These are phyloP conservation scores for Nannobrachium achirus DNA, from an alignment of 2,113 vertebrate species.

Conservation along the genomic window DNA sequence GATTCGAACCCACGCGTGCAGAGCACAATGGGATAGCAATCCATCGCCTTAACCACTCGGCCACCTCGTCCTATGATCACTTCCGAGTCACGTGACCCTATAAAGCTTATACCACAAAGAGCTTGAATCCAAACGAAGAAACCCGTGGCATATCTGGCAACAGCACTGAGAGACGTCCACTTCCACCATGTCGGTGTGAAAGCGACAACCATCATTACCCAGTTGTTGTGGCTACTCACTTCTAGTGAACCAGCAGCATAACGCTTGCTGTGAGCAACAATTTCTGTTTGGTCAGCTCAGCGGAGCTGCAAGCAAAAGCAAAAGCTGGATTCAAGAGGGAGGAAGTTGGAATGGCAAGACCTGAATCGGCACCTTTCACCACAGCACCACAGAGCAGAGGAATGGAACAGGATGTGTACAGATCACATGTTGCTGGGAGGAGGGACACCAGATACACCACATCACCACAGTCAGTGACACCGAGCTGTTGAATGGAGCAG, in stretches of 20 bases:
- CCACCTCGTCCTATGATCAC: constrained; percentile 73
- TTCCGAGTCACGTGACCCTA: too few species aligned
- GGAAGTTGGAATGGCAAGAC: background rate
- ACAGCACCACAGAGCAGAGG: background rate
- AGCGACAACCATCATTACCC: background rate
- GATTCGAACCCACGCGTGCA: constrained; percentile 73
- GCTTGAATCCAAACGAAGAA: too few species aligned
- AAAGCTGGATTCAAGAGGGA: background rate
- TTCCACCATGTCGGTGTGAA: too few species aligned
- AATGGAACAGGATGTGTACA: constrained; percentile 31
- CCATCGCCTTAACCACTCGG: constrained; percentile 82
- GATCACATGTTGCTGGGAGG: constrained; percentile 8
- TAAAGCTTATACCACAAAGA: too few species aligned
- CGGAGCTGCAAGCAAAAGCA: constrained; percentile 21
- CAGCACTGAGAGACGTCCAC: too few species aligned
- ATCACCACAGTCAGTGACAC: background rate
- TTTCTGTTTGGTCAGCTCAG: constrained; percentile 38
- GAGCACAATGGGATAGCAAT: constrained; percentile 76
- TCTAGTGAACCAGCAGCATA: too few species aligned
- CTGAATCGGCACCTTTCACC: constrained; percentile 14
- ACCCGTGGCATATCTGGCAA: too few species aligned
- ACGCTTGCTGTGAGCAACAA: background rate
- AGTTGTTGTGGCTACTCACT: too few species aligned
- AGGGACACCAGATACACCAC: background rate
- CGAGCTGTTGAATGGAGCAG: background rate